Conservation (phyloP, 2,113 vertebrate species). For the Hippocampus mohnikei region DNA sequence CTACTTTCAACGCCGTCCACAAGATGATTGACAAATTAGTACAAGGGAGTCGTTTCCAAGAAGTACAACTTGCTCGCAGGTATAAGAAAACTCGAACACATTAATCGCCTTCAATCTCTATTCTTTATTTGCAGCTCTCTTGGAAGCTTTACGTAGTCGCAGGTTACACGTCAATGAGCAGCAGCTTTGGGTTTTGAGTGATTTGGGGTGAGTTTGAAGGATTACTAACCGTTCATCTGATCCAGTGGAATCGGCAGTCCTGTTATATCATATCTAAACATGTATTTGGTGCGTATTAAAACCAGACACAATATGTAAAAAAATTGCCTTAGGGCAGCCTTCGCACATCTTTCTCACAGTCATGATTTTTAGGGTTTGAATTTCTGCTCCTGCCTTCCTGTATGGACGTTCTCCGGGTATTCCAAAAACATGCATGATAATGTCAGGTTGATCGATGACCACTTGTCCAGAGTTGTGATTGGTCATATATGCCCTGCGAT, state of each 20-base stretch:
- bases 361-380: no score
- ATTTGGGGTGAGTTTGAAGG: neutral
- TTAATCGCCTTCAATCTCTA: constrained; percentile 14
- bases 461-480: no score
- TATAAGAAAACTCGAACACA: constrained; percentile 5
- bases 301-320: no score
- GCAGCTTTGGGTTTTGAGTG: neutral
- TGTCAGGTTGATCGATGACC: no score
- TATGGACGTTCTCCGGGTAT: no score
- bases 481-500: no score
- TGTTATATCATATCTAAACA: constrained; percentile 15
- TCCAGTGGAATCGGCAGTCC: neutral
- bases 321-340: no score
- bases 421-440: no score
- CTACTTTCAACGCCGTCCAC: neutral
- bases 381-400: no score
- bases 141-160: neutral
- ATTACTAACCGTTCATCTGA: neutral
- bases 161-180: neutral
- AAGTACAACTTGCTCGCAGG: constrained; percentile 17
- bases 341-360: no score
- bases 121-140: neutral
- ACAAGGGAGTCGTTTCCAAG: constrained; percentile 29
- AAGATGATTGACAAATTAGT: constrained; percentile 44
- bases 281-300: neutral